Evolutionary conservation across 2,113 vertebrate species (phyloP).

Genomic region (Corydoras maculifer): DNA sequence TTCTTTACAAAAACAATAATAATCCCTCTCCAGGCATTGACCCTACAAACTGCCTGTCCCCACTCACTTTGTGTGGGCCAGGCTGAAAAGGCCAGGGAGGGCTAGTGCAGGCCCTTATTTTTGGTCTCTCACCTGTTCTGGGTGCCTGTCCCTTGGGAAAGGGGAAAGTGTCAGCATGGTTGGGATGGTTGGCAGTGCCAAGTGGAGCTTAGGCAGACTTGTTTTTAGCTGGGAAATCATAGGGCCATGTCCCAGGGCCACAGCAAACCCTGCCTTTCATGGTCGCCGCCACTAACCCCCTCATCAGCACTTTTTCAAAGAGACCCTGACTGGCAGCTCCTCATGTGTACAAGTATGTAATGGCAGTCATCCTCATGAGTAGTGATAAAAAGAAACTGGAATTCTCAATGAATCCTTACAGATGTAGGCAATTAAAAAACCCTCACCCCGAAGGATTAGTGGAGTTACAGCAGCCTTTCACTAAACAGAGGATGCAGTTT

Average conservation of each 20-base stretch:
- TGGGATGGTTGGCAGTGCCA: conserved; percentile 75
- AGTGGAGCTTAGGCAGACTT: conserved; percentile 68
- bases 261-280: conserved; percentile 69
- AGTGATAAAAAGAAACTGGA: conserved; percentile 54
- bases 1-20: conserved; percentile 77
- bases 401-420: conserved; percentile 50
- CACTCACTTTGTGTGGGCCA: conserved; percentile 63
- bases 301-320: conserved; percentile 71
- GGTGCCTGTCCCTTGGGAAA: conserved; percentile 59
- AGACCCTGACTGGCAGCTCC: conserved; percentile 54
- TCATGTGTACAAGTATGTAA: conserved; percentile 55
- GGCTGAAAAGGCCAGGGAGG: conserved; percentile 40
- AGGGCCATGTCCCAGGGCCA: conserved; percentile 65
- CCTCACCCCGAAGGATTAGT: neutral
- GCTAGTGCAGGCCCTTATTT: conserved; percentile 59
- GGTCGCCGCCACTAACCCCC: conserved; percentile 61
- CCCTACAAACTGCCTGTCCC: conserved; percentile 69
- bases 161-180: conserved; percentile 75
- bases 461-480: neutral
- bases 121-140: conserved; percentile 73
- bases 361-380: conserved; percentile 63
- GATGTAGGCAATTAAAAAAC: neutral
- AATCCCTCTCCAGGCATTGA: conserved; percentile 60
- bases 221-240: conserved; percentile 78
- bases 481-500: neutral